Base-by-base conservation (phyloP, 2,113 vertebrate genomes). In the Hoplias malabaricus region DNA sequence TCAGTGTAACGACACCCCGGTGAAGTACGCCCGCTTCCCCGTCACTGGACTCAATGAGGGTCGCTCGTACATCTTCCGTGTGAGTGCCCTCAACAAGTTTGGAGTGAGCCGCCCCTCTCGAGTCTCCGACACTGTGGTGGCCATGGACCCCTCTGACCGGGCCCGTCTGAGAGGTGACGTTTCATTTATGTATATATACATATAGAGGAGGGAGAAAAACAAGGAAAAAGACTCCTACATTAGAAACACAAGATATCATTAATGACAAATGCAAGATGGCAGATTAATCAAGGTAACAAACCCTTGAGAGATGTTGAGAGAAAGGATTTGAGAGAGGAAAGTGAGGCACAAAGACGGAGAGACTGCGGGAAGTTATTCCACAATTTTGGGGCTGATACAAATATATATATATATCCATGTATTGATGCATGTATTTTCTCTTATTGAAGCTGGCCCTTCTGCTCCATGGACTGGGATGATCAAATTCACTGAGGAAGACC, bases 401-500 rank as follows among this genome's bases (percentile, higher is more conserved):
- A 13, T 5, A 33, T 48, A 33, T 65, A 4, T 5, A 12, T 21
- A 46, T 1, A 13, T 4, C 2, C 36, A 42, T 29, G 48, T 25
- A 36, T 65, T 3, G 7, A 59, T 16, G 14, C 25, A 29, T 68
- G 14, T n/a, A 48, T 29, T 16, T 75, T 71, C 0, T 65, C 71
- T 8, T 48, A 48, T 40, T 34, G 72, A 81, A 98, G 96, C 94
- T 88, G 95, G 94, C 4, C 94, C 96, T 38, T 98, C 93, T 48
- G 96, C 98, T 83, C 98, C 98, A 34, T 99, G 96, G 96, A 99
- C 98, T 23, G 98, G 96, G 40, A 95, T 98, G 90, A 99, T 99
- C 87, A 98, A 97, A 90, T 98, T 99, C 73, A 99, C 98, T 5
- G 98, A 99, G 87, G 98, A 99, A 84, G 98, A 99, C 77, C 91